phyloP scores from a whole-genome alignment of 2,113 vertebrate genomes.

The Laterallus jamaicensis region DNA sequence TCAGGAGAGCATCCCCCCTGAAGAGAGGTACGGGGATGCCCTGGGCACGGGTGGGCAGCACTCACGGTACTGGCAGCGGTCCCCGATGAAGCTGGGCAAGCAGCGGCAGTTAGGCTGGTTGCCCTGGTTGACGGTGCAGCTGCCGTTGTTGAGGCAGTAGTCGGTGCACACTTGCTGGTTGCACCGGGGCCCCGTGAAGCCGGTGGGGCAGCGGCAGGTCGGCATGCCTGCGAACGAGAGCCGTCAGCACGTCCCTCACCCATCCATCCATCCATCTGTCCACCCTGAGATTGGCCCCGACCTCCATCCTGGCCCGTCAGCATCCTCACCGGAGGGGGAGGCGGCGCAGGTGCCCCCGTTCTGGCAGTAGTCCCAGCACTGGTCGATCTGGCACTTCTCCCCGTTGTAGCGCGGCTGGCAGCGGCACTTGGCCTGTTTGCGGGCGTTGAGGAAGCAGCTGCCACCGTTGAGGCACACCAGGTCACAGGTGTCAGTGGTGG shows the following conservation, averaged over 20 bases:
- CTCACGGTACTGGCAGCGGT: conserved; percentile 96
- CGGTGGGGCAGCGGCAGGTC: conserved; percentile 91
- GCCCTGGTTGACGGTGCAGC: conserved; percentile 89
- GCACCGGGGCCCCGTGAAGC: conserved; percentile 91
- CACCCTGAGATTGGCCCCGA: accelerated
- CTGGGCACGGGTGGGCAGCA: not conserved
- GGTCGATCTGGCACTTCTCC: conserved; percentile 90
- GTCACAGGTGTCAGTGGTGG: conserved; percentile 82
- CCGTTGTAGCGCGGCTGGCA: conserved; percentile 93
- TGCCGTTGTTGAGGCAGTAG: conserved; percentile 89
- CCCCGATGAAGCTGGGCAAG: conserved; percentile 80
- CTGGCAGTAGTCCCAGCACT: conserved; percentile 91
- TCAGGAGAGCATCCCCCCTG: not conserved
- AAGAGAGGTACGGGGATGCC: not conserved
- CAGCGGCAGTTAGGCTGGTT: conserved; percentile 95
- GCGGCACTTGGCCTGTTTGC: conserved; percentile 91
- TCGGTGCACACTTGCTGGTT: conserved; percentile 85
- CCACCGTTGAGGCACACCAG: conserved; percentile 90
- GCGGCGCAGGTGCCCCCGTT: conserved; percentile 93
- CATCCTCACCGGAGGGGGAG: conserved; percentile 83
- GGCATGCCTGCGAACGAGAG: conserved; percentile 79
- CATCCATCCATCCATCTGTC: accelerated
- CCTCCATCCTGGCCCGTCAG: accelerated
- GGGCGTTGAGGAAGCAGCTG: conserved; percentile 92
- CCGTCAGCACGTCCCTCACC: accelerated